phyloP scores from a whole-genome alignment of 2,797 vertebrate species.

The Enteromius mattozi region DNA sequence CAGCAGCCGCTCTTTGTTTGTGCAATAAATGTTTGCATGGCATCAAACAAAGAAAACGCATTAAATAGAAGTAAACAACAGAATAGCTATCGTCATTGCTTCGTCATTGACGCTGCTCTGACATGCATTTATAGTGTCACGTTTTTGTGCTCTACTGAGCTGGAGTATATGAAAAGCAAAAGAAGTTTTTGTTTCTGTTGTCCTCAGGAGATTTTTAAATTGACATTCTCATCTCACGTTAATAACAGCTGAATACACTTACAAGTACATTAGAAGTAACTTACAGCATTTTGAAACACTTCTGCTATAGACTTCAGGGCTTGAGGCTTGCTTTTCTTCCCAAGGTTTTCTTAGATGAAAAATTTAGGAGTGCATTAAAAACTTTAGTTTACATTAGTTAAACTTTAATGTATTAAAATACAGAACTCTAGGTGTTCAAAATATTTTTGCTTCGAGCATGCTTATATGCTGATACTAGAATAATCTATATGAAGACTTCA shows the following conservation, averaged over 20 bases:
- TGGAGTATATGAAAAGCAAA: slow-evolving; percentile 3
- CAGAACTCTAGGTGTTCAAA: background rate
- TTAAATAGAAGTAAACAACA: slow-evolving; percentile 20
- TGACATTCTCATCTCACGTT: slow-evolving; percentile 3
- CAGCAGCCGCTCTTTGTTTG: slow-evolving; percentile 13
- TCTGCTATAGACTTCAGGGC: background rate
- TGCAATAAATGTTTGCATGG: slow-evolving; percentile 31
- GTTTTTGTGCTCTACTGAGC: slow-evolving; percentile 24
- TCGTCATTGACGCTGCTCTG: slow-evolving; percentile 6
- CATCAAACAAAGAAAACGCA: slow-evolving; percentile 13
- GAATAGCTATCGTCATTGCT: background rate
- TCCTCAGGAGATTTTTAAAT: background rate
- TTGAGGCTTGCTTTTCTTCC: background rate
- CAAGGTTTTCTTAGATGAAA: background rate
- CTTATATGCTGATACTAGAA: background rate
- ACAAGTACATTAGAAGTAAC: slow-evolving; percentile 11
- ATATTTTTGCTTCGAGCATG: background rate
- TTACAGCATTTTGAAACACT: background rate
- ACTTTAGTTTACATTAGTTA: background rate
- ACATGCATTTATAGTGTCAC: background rate
- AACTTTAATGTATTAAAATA: background rate
- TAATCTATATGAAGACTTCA: background rate
- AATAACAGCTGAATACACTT: slow-evolving; percentile 14
- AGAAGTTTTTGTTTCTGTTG: slow-evolving; percentile 2
- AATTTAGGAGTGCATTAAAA: background rate